A percentile compares a stretch with the other conserved stretches of the same genome.
phyloP scores from a whole-genome alignment of 2,113 vertebrate genomes.

The Gobius niger region DNA sequence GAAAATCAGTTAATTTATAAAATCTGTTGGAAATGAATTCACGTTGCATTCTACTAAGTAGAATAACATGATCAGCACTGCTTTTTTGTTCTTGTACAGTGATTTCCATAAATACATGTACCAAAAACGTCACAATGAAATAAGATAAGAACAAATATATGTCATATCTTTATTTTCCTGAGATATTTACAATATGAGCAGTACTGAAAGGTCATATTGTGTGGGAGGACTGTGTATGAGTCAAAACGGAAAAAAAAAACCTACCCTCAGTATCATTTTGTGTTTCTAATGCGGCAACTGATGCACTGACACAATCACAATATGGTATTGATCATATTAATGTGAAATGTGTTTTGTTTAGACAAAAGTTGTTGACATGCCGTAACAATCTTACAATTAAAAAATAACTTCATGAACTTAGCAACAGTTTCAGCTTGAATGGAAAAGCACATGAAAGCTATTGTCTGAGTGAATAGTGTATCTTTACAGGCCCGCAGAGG shows the following conservation, averaged over 20 bases:
- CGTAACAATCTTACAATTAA: no score
- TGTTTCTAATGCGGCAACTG: constrained; percentile 19
- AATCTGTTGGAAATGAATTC: background rate
- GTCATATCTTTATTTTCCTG: constrained; percentile 29
- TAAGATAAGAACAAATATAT: constrained; percentile 1
- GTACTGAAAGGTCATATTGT: constrained; percentile 67
- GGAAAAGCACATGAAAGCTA: constrained; percentile 4
- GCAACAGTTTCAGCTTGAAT: constrained; percentile 38
- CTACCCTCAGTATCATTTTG: constrained; percentile 21
- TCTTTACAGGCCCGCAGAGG: constrained; percentile 37
- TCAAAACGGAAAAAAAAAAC: constrained; percentile 45
- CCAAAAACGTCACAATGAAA: background rate
- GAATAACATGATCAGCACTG: no score
- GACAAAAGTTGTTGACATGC: no score
- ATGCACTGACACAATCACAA: constrained; percentile 26
- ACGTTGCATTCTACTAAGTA: background rate
- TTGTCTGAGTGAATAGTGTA: constrained; percentile 12
- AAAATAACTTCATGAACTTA: background rate
- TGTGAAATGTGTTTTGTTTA: background rate
- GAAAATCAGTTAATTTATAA: background rate
- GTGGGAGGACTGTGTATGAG: constrained; percentile 68
- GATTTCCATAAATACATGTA: background rate
- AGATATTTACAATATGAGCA: constrained; percentile 61
- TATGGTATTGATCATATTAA: background rate
- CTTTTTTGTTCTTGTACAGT: no score